phyloP scores from a whole-genome alignment of 2,888 invertebrate species.

The Zelleria hepariella region DNA sequence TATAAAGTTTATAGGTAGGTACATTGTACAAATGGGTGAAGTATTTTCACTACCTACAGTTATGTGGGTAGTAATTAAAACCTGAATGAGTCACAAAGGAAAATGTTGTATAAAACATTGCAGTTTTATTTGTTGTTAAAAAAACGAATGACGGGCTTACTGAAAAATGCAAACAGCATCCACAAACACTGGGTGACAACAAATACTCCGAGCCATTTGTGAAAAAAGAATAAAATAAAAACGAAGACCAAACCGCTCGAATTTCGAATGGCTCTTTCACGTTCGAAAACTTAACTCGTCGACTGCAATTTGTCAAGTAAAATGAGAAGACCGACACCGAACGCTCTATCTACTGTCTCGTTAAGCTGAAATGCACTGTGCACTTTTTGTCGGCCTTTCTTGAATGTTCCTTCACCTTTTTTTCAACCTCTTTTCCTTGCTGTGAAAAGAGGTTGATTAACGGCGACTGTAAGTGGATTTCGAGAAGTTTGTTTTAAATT shows the following conservation, averaged over 20 bases:
- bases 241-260: background rate
- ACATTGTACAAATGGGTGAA: background rate
- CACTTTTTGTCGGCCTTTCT: constrained; percentile 4
- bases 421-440: background rate
- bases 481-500: constrained; percentile 7
- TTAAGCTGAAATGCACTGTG: constrained; percentile 7
- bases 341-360: constrained; percentile 8
- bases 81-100: background rate
- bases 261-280: constrained; percentile 1
- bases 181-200: background rate
- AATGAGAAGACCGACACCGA: constrained; percentile 9
- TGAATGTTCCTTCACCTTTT: background rate
- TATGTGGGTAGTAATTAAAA: background rate
- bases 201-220: background rate
- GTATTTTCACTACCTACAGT: background rate
- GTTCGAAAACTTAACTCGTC: background rate
- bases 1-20: no score
- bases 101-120: background rate
- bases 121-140: background rate
- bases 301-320: constrained; percentile 10
- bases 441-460: constrained; percentile 7
- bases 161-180: no score
- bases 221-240: background rate
- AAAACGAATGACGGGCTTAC: no score
- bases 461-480: constrained; percentile 8